Conservation (phyloP, 2,113 vertebrate genomes). For the Corythoichthys haematopterus region DNA sequence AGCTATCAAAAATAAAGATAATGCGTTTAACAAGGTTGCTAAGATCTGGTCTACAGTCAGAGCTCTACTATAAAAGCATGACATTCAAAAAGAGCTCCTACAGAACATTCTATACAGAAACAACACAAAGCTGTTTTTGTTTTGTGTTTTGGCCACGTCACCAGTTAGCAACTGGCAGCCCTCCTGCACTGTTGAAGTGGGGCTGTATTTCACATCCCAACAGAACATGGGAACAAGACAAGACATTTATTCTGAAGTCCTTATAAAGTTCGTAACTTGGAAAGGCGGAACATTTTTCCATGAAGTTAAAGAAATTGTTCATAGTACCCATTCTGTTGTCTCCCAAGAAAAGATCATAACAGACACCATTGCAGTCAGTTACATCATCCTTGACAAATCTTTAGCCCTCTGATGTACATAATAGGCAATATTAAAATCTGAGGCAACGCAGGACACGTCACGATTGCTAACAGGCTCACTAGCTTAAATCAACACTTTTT, state of each 20-base stretch:
- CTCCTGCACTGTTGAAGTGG: background rate
- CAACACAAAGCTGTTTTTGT: constrained; percentile 53
- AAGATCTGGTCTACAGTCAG: background rate
- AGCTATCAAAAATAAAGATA: background rate
- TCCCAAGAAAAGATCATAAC: constrained; percentile 18
- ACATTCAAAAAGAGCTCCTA: constrained; percentile 33
- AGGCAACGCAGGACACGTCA: constrained; percentile 23
- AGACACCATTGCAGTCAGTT: constrained; percentile 11
- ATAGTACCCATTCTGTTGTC: background rate
- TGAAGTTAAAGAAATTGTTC: constrained; percentile 15
- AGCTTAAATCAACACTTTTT: constrained; percentile 47
- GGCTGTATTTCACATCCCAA: background rate
- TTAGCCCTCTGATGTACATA: background rate
- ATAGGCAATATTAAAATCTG: background rate
- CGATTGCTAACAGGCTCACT: constrained; percentile 24
- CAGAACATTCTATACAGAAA: constrained; percentile 18
- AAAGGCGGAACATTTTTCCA: constrained; percentile 23
- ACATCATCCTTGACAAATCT: constrained; percentile 11
- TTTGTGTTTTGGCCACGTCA: constrained; percentile 19
- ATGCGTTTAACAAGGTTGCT: background rate
- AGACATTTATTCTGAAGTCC: constrained; percentile 3
- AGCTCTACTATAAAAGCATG: background rate
- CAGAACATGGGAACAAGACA: constrained; percentile 18
- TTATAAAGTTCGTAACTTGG: constrained; percentile 21
- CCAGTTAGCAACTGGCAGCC: constrained; percentile 4